These are phyloP conservation scores for Apamea anceps DNA, from an alignment of 2,888 invertebrate species.

Conservation along the genomic window DNA sequence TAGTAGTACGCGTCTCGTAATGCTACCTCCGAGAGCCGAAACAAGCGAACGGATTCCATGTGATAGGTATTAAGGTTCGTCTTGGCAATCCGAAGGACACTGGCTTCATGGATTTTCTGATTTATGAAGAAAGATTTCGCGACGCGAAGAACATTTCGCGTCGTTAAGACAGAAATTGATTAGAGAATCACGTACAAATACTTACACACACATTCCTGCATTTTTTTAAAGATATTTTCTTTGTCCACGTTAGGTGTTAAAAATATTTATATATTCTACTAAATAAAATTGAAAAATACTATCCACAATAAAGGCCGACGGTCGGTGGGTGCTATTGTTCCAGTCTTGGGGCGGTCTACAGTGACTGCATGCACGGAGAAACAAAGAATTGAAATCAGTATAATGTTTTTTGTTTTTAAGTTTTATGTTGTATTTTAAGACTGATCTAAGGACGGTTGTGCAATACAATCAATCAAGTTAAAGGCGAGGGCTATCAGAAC, in stretches of 20 bases:
- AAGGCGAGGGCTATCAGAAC: constrained; percentile 11
- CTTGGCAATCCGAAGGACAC: no score
- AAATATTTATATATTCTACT: background rate
- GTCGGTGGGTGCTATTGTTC: background rate
- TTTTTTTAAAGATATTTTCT: background rate
- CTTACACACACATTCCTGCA: background rate
- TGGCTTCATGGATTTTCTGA: background rate
- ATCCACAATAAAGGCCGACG: no score
- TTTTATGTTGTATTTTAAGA: no score
- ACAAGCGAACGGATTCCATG: background rate
- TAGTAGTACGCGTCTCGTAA: background rate
- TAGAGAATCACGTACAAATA: background rate
- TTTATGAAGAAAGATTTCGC: background rate
- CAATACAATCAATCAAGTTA: background rate
- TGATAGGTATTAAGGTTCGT: background rate
- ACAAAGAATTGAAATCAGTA: background rate
- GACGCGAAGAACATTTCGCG: background rate
- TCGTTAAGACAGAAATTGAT: background rate
- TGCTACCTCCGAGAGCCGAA: background rate
- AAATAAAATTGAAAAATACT: background rate
- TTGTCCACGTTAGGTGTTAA: background rate
- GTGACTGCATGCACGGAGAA: background rate
- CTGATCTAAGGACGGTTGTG: background rate
- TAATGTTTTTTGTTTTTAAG: no score
- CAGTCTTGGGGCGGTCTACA: background rate